Conservation (phyloP, 1,140 invertebrate genomes). For the Zaprionus davidi region DNA sequence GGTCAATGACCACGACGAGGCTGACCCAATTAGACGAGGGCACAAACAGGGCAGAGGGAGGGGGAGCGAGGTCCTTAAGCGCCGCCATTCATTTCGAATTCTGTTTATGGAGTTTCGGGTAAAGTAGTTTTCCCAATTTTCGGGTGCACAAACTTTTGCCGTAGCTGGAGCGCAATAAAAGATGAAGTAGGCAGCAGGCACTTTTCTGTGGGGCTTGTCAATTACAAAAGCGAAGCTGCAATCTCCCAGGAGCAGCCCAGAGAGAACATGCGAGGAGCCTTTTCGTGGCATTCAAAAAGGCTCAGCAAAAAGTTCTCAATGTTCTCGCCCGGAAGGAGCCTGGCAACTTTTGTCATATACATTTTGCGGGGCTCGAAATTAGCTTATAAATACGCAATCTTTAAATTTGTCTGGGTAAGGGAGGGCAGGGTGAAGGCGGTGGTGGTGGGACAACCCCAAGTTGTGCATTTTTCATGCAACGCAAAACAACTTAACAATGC, state of each 20-base stretch:
- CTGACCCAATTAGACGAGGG: slow-evolving; percentile 74
- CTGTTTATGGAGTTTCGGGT: slow-evolving; percentile 58
- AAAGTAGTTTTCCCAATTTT: slow-evolving; percentile 52
- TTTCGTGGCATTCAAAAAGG: slow-evolving; percentile 28
- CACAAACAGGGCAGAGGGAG: neutral
- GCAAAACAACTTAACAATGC: slow-evolving; percentile 77
- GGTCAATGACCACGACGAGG: slow-evolving; percentile 52
- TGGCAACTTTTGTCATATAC: slow-evolving; percentile 49
- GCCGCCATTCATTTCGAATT: slow-evolving; percentile 57
- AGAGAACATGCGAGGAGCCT: slow-evolving; percentile 8
- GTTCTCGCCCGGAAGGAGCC: slow-evolving; percentile 11
- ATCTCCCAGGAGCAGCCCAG: slow-evolving; percentile 3
- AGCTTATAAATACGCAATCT: slow-evolving; percentile 79
- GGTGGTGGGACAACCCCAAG: slow-evolving; percentile 20
- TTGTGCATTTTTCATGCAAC: slow-evolving; percentile 76
- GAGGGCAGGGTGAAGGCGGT: neutral
- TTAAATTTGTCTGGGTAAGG: slow-evolving; percentile 9
- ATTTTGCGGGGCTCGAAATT: slow-evolving; percentile 58
- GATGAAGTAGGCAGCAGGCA: neutral
- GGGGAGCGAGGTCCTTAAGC: slow-evolving; percentile 18
- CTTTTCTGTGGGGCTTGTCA: slow-evolving; percentile 16
- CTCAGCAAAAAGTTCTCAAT: slow-evolving; percentile 5
- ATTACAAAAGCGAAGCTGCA: slow-evolving; percentile 18
- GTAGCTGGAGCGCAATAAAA: slow-evolving; percentile 13
- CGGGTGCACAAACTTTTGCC: slow-evolving; percentile 14